These are phyloP conservation scores for Penaeus chinensis DNA, from an alignment of 1,140 invertebrate species.

Conservation along the genomic window DNA sequence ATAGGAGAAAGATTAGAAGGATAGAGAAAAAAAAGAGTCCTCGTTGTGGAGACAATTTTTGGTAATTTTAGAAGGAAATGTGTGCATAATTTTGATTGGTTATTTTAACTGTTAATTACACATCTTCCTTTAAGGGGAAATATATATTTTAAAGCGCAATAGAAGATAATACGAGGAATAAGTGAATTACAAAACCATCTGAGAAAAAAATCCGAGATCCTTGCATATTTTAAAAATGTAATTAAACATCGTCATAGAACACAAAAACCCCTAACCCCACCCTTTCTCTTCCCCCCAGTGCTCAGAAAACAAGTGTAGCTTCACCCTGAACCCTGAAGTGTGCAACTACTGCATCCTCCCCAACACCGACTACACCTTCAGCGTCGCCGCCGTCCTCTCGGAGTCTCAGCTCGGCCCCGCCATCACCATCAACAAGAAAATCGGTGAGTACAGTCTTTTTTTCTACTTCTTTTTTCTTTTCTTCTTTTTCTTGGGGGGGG, in stretches of 20 bases:
- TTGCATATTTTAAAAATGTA: too few species aligned
- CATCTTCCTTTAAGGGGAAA: too few species aligned
- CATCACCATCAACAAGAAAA: conserved; percentile 64
- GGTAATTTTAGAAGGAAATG: too few species aligned
- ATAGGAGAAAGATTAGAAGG: not conserved
- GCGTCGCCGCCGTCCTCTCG: conserved; percentile 63
- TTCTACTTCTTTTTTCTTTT: not conserved
- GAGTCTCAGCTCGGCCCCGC: conserved; percentile 63
- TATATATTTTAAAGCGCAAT: too few species aligned
- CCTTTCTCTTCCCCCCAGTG: conserved; percentile 32
- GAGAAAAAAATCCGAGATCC: too few species aligned
- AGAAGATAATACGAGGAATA: too few species aligned
- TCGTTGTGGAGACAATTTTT: too few species aligned
- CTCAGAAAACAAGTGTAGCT: conserved; percentile 41
- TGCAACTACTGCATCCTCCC: conserved; percentile 64
- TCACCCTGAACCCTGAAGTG: conserved; percentile 63
- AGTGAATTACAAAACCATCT: too few species aligned
- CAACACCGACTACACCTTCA: conserved; percentile 65
- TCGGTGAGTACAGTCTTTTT: conserved; percentile 59
- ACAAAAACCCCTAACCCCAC: not conserved
- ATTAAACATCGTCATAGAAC: not conserved
- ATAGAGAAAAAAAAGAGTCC: not conserved
- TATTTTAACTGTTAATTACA: too few species aligned
- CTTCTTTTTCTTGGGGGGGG: too few species aligned
- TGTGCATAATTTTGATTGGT: too few species aligned